These are phyloP conservation scores for Petaurus breviceps DNA, from an alignment of 2,113 vertebrate species.

Conservation along the genomic window DNA sequence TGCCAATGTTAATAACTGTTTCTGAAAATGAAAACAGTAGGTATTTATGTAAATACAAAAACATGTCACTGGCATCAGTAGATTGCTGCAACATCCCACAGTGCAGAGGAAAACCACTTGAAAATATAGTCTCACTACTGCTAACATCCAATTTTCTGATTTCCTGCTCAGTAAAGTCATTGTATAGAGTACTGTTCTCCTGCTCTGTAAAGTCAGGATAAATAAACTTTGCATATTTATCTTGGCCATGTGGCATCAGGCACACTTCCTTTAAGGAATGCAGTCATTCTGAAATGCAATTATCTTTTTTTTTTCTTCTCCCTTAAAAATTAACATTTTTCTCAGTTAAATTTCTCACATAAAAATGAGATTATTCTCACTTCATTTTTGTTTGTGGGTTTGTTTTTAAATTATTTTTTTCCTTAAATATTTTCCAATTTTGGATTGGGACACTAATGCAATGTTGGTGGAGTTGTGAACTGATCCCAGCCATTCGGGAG, in stretches of 20 bases:
- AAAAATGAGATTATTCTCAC: too few relatives aligned
- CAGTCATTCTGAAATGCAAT: neutral
- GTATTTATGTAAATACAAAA: neutral
- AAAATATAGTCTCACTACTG: neutral
- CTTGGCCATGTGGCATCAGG: neutral
- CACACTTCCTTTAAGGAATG: neutral
- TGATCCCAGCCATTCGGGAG: too few relatives aligned
- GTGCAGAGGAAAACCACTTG: neutral
- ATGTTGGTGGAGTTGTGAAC: too few relatives aligned
- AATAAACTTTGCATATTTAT: neutral
- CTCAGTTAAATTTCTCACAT: too few relatives aligned
- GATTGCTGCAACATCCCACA: neutral
- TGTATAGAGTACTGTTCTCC: neutral
- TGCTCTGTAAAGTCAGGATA: neutral
- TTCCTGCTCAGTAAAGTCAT: neutral
- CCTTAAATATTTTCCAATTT: neutral
- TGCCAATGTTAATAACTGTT: neutral
- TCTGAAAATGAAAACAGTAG: neutral
- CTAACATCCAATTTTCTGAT: neutral
- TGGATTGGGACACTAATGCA: too few relatives aligned
- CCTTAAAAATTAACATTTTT: slow-evolving; percentile 28
- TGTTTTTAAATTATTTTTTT: neutral
- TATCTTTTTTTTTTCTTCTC: neutral
- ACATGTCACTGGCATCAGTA: neutral
- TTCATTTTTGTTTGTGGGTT: neutral